Evolutionary conservation across 2,888 invertebrate genomes (phyloP).

Genomic region (Ceratothoa steindachneri): DNA sequence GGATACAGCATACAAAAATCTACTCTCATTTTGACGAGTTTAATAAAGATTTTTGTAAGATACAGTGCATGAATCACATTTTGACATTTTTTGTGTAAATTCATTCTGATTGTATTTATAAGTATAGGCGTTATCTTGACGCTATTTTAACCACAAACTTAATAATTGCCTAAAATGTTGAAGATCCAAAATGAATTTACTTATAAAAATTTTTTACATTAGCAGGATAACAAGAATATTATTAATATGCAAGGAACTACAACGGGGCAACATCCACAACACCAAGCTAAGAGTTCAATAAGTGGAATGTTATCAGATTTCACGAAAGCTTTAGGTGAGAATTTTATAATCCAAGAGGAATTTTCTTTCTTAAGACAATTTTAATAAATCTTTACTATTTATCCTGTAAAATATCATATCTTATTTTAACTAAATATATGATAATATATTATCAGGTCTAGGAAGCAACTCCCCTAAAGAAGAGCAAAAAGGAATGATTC

Average conservation of each 20-base stretch:
- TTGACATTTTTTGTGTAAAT: neutral
- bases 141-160: too few species aligned
- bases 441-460: conserved; percentile 21
- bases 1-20: too few species aligned
- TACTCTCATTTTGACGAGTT: neutral
- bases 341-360: too few species aligned
- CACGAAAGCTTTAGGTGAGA: conserved; percentile 56
- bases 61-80: neutral
- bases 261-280: conserved; percentile 10
- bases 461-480: conserved; percentile 40
- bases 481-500: conserved; percentile 17
- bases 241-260: neutral
- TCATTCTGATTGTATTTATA: neutral
- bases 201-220: too few species aligned
- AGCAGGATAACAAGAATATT: neutral
- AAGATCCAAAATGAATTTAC: too few species aligned
- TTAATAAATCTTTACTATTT: too few species aligned
- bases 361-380: too few species aligned
- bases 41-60: neutral
- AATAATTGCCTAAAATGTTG: too few species aligned
- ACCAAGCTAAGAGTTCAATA: conserved; percentile 50
- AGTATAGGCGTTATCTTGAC: too few species aligned
- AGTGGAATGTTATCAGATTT: conserved; percentile 56
- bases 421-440: neutral
- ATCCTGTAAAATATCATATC: too few species aligned